Evolutionary conservation across 1,140 invertebrate genomes (phyloP), one percentile per base, ranked within the genome.

Genomic region (Neodiprion virginianus): DNA sequence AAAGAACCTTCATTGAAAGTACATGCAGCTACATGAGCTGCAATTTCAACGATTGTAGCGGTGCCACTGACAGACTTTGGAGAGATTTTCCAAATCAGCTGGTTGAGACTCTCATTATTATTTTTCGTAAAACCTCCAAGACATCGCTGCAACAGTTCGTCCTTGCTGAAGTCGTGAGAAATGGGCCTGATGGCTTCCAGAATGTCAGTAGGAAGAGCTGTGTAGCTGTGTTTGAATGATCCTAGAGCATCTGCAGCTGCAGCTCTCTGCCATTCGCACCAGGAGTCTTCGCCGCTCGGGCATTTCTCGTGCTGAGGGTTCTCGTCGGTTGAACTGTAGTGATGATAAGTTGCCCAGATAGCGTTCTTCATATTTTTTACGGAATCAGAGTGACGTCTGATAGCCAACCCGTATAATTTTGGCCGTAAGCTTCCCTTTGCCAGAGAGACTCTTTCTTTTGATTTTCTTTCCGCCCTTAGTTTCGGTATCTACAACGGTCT

Each of bases 181-280:
- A 78, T 69, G 2, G 75, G 71, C 53, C 77, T 77, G 3, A 79
- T 79, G 11, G 76, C 76, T 67, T 72, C 17, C 48, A 78, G 71
- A 21, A 65, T 12, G 2, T 61, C n/a, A 40, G 28, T 40, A 40
- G 28, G 28, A 40, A 21, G 17, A 21, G 17, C 17, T 21, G 17
- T 21, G 17, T 21, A 21, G 17, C 17, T 21, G 53, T 76, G 77
- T 75, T 76, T 76, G 73, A 77, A 79, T 61, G 65, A 69, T 8
- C 69, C 23, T n/a, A 83, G 67, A n/a, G 69, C 48, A 75, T 77
- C 71, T 66, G 73, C 72, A 72, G 71, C 74, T 71, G 69, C 67
- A 70, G 80, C 80, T 78, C 79, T 78, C 40, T 80, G 77, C 78
- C 79, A 86, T 49, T 77, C 75, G 71, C 83, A 84, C 81, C 81